Evolutionary conservation across 1,140 invertebrate genomes (phyloP), one percentile per base, ranked within the genome.

Genomic region (Lepidurus packardi): DNA sequence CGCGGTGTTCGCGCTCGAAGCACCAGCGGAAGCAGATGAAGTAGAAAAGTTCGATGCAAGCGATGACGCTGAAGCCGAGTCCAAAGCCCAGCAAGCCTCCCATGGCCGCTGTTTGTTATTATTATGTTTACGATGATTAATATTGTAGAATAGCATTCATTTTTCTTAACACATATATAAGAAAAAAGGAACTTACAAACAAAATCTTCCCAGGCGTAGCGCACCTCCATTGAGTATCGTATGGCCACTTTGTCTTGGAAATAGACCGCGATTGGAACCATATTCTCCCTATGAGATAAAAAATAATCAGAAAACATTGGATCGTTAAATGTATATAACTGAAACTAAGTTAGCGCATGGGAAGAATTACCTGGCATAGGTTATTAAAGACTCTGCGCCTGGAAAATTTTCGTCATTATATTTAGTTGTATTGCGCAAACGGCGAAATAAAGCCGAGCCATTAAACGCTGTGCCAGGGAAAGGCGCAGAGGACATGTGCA

Each of bases 11-110:
- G 53, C 53, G 53, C 16, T 65, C 53, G 53, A 65, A 78, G 75
- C 74, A 41, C 78, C 78, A 78, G 6, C 78, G 78, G 11, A 78
- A 44, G 78, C 78, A 78, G 41, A 74, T 73, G 73, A 78, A 78
- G 47, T 78, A 78, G 73, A 78, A 44, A 9, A 78, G 16, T 25
- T 78, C 78, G 41, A 78, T 47, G 24, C 44, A 73, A 16, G 73
- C 75, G 43, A 78, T 78, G 73, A 78, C 47, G 44, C 78, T 78
- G 43, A 78, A 73, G n/a, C 78, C 78, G 4, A 78, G 75, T 11
- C 78, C 78, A 11, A 78, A 47, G 13, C 78, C 78, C 1, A 78
- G 73, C 43, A 78, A 74, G 8, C 78, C 78, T 16, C 73, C 78
- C 25, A 45, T 78, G 43, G 78, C 78, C 21, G 78, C 78, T 78